These are phyloP conservation scores for Drosophila yooni DNA, from an alignment of 2,888 invertebrate genomes.

Conservation along the genomic window DNA sequence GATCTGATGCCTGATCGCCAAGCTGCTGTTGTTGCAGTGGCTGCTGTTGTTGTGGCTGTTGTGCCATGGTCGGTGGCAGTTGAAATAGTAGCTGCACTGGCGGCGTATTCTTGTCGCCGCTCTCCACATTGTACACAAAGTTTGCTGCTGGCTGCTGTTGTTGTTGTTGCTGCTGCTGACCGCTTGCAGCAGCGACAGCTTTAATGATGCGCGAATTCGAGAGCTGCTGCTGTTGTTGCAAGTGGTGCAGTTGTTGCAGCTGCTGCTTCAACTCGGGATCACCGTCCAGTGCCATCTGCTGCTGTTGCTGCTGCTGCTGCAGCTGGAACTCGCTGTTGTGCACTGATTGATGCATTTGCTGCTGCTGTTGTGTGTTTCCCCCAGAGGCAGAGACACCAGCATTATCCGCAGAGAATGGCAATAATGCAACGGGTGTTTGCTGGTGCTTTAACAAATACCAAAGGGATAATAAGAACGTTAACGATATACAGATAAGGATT, in stretches of 20 bases:
- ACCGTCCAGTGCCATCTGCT: constrained; percentile 76
- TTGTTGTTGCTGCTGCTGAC: constrained; percentile 74
- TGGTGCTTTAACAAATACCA: constrained; percentile 75
- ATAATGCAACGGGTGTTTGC: constrained; percentile 83
- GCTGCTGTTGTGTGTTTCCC: constrained; percentile 63
- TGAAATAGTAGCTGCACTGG: constrained; percentile 85
- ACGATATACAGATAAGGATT: neutral
- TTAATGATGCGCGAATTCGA: constrained; percentile 82
- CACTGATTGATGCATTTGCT: constrained; percentile 70
- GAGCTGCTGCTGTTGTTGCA: constrained; percentile 80
- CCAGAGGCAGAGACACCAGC: constrained; percentile 47
- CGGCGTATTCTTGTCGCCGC: constrained; percentile 83
- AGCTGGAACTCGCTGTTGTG: constrained; percentile 79
- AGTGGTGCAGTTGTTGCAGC: constrained; percentile 63
- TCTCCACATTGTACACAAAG: constrained; percentile 85
- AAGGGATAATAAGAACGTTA: neutral
- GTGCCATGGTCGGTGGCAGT: constrained; percentile 81
- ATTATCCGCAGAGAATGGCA: constrained; percentile 83
- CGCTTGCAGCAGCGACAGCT: constrained; percentile 80
- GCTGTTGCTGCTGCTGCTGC: constrained; percentile 74
- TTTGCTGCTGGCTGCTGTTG: constrained; percentile 82
- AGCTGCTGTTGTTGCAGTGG: constrained; percentile 69
- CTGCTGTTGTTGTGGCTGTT: constrained; percentile 61
- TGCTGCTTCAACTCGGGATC: constrained; percentile 82
- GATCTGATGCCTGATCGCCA: constrained; percentile 52